Base-by-base conservation (phyloP, 2,888 invertebrate species). In the Philaethria dido region DNA sequence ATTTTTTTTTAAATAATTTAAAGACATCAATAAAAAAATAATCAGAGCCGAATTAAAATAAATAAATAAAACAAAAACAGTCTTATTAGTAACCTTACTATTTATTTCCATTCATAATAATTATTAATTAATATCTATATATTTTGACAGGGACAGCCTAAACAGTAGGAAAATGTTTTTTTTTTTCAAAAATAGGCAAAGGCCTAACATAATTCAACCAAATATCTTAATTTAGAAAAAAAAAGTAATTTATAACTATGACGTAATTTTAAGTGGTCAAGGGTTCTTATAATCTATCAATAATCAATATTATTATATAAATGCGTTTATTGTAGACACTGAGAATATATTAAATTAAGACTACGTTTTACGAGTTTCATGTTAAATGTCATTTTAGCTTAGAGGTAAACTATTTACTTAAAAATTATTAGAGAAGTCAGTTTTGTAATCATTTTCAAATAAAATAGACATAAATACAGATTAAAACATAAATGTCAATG, bases 221-320 rank as follows among this genome's bases (percentile, higher is more conserved):
- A 18, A 16, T 44, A 9, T 16, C 0, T 44, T 4, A 16, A 14
- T 4, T 44, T 29, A 39, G 13, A 14, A 20, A 39, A 20, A 39
- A 6, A 20, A 20, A 39, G 14, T 6, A 20, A 18, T 55, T 33
- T 33, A 33, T 33, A 55, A 39, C 13, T 22, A 55, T 14, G n/a
- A 8, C 39, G n/a, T 57, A 57, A 9, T 6, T 9, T 57, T 57
- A 57, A 39, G 57, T 57, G 57, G 57, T 57, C 57, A 22, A 57
- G n/a, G 22, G 22, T 42, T 57, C 57, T 42, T 57, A 57, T 14
- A 9, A 22, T 16, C 50, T 52, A 52, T n/a, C n/a, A 47, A 22
- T 6, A 48, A 13, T 6, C 22, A 8, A 55, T 36, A 36, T 20
- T n/a, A 57, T 42, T 22, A 22, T 20, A 22, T 57, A 57, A 22